A percentile compares a stretch with the other conserved stretches of the same genome.
phyloP scores from a whole-genome alignment of 2,797 vertebrate species.

The Taeniopygia guttata region DNA sequence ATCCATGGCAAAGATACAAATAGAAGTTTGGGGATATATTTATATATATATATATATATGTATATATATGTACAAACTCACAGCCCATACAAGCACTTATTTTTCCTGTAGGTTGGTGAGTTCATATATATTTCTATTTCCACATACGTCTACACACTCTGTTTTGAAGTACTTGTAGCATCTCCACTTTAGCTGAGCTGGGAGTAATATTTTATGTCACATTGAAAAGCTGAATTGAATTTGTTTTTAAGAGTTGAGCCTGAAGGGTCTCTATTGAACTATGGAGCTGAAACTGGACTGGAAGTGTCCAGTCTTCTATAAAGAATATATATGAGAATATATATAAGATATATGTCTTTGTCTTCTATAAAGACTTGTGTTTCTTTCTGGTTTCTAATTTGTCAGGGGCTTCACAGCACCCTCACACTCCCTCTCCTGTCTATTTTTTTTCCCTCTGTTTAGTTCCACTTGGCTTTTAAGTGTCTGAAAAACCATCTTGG shows the following conservation, averaged over 20 bases:
- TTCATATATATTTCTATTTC: background rate
- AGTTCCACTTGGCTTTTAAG: background rate
- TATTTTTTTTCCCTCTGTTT: background rate
- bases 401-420: background rate
- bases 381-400: background rate
- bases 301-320: background rate
- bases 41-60: background rate
- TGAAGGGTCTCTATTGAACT: background rate
- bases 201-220: background rate
- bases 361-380: background rate
- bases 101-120: background rate
- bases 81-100: background rate
- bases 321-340: too few species aligned
- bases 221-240: background rate
- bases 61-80: background rate
- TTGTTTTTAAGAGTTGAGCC: background rate
- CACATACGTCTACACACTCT: background rate
- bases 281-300: background rate
- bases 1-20: background rate
- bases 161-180: background rate
- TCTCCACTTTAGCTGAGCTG: background rate
- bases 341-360: too few species aligned
- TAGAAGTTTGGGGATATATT: rapidly evolving
- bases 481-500: background rate
- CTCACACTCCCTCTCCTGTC: background rate